Evolutionary conservation across 2,888 invertebrate species (phyloP).

Genomic region (Eristalinus aeneus): DNA sequence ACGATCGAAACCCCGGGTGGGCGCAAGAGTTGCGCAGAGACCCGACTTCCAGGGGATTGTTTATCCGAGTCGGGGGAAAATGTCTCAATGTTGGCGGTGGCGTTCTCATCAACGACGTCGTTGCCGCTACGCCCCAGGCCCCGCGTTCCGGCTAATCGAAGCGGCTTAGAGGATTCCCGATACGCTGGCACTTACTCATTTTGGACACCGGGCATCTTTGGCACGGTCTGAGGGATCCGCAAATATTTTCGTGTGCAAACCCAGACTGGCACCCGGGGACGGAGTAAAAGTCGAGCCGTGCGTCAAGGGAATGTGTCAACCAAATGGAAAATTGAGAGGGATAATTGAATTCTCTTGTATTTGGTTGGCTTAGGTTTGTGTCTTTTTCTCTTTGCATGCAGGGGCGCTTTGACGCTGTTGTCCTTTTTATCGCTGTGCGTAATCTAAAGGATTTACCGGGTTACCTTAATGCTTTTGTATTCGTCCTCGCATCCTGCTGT

Average conservation of each 20-base stretch:
- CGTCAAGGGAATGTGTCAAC: conserved; percentile 18
- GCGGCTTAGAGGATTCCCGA: conserved; percentile 25
- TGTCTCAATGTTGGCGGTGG: conserved; percentile 28
- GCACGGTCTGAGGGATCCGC: not conserved
- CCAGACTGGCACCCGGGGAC: not conserved
- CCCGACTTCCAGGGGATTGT: conserved; percentile 29
- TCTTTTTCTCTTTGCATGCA: not conserved
- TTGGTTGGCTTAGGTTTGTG: conserved; percentile 8
- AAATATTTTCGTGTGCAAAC: not conserved
- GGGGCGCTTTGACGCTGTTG: not conserved
- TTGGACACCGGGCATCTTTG: conserved; percentile 6
- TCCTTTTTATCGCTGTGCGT: conserved; percentile 39
- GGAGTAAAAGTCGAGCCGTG: not conserved
- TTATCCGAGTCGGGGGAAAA: conserved; percentile 28
- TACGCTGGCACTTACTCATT: conserved; percentile 18
- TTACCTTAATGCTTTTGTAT: conserved; percentile 43
- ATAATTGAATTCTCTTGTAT: conserved; percentile 20
- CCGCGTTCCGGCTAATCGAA: conserved; percentile 28
- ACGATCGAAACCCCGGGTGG: not conserved
- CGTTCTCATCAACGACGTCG: not conserved
- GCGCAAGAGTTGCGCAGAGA: not conserved
- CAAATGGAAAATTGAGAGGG: conserved; percentile 35
- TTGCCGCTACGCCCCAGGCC: not conserved
- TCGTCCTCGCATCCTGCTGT: not conserved
- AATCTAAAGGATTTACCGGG: conserved; percentile 39